These are phyloP conservation scores for Zophobas morio DNA, from an alignment of 1,140 invertebrate genomes.

Conservation along the genomic window DNA sequence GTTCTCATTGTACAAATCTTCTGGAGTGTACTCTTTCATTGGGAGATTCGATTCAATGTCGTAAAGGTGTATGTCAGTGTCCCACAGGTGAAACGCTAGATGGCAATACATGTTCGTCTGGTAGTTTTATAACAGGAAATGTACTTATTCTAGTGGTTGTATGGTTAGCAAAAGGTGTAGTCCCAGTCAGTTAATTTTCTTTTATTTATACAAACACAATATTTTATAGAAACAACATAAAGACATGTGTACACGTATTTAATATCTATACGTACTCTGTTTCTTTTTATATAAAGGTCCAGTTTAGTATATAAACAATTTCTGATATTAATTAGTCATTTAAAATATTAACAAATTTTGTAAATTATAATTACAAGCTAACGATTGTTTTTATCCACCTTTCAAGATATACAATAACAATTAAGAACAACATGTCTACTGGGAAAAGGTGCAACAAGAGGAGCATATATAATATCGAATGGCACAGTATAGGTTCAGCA, in stretches of 20 bases:
- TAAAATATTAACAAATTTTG: conserved; percentile 43
- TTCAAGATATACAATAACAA: conserved; percentile 32
- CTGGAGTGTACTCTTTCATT: conserved; percentile 17
- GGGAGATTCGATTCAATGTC: conserved; percentile 24
- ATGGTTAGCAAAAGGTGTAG: conserved; percentile 14
- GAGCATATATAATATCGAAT: conserved; percentile 14
- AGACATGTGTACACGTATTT: conserved; percentile 48
- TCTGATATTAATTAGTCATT: conserved; percentile 45
- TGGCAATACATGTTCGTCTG: conserved; percentile 6
- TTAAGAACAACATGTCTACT: conserved; percentile 35
- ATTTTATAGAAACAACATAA: conserved; percentile 49
- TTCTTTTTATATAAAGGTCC: conserved; percentile 44
- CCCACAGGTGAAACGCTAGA: conserved; percentile 2
- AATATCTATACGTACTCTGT: conserved; percentile 42
- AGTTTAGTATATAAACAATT: conserved; percentile 46
- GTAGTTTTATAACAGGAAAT: conserved; percentile 8
- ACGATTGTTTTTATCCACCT: conserved; percentile 17
- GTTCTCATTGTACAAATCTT: conserved; percentile 14
- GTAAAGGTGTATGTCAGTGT: conserved; percentile 36
- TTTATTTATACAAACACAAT: conserved; percentile 47
- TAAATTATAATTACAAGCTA: conserved; percentile 45
- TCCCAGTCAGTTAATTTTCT: conserved; percentile 38
- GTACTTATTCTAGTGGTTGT: conserved; percentile 5
- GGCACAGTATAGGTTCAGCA: conserved; percentile 6
- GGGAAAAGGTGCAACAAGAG: conserved; percentile 29